These are phyloP conservation scores for Neolamprologus falcicula DNA, from an alignment of 2,113 vertebrate species.

Conservation along the genomic window DNA sequence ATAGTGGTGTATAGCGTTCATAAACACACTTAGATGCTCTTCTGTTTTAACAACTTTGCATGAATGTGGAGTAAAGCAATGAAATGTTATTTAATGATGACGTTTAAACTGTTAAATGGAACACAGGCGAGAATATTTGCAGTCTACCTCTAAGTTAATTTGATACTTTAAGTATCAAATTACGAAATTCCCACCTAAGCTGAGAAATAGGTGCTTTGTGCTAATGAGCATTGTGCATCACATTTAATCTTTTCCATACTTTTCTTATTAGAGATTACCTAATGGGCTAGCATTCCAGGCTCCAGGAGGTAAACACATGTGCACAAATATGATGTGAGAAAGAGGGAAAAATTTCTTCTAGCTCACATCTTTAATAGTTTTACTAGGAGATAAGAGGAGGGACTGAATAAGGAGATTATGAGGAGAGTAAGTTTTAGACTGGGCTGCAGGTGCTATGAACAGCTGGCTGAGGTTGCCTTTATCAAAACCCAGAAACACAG, in stretches of 20 bases:
- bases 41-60: neutral
- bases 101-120: neutral
- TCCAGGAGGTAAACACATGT: neutral
- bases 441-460: slow-evolving; percentile 52
- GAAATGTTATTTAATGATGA: neutral
- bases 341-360: neutral
- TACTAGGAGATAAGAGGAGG: slow-evolving; percentile 25
- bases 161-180: neutral
- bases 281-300: slow-evolving; percentile 1
- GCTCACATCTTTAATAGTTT: slow-evolving; percentile 48
- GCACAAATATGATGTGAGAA: neutral
- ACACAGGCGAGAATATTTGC: neutral
- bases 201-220: neutral
- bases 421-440: neutral
- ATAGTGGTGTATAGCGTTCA: neutral
- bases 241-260: neutral
- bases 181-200: neutral
- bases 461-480: slow-evolving; percentile 39
- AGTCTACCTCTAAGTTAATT: neutral
- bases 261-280: slow-evolving; percentile 8
- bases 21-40: neutral
- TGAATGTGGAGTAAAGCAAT: neutral
- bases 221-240: neutral
- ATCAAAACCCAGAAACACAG: neutral
- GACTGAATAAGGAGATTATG: neutral